A percentile compares a stretch with the other conserved stretches of the same genome.
These are phyloP conservation scores for Gymnothorax reevesii DNA, from an alignment of 2,797 vertebrate species.

Conservation along the genomic window DNA sequence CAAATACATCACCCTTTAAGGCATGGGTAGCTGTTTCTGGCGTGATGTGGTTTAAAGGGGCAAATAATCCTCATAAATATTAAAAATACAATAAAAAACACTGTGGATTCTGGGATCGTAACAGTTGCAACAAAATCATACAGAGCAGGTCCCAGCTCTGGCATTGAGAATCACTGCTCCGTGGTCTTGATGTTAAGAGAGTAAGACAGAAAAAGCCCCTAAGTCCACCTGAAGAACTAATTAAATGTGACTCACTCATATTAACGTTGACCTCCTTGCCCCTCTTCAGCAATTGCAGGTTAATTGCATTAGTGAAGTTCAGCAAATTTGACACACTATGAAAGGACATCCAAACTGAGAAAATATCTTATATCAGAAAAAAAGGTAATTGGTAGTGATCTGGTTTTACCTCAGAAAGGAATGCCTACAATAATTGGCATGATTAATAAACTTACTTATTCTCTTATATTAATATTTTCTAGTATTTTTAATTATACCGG, in stretches of 20 bases:
- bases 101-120: too few relatives aligned
- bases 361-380: background rate
- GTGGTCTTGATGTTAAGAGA: background rate
- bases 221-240: background rate
- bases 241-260: constrained; percentile 19
- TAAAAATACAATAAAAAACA: too few relatives aligned
- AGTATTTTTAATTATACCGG: background rate
- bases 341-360: constrained; percentile 5
- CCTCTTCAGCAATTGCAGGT: background rate
- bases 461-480: background rate
- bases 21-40: too few relatives aligned
- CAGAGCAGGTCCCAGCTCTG: too few relatives aligned
- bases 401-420: background rate
- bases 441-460: background rate
- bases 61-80: too few relatives aligned
- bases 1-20: too few relatives aligned
- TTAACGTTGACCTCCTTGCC: background rate
- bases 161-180: background rate
- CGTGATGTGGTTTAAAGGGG: too few relatives aligned
- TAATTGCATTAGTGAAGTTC: constrained; percentile 8
- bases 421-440: background rate
- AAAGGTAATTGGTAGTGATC: background rate
- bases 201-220: background rate
- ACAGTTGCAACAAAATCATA: too few relatives aligned
- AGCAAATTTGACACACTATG: background rate